A percentile compares a stretch with the other conserved stretches of the same genome.
Conservation (phyloP, 2,113 vertebrate species). For the Vulpes ferrilata region DNA sequence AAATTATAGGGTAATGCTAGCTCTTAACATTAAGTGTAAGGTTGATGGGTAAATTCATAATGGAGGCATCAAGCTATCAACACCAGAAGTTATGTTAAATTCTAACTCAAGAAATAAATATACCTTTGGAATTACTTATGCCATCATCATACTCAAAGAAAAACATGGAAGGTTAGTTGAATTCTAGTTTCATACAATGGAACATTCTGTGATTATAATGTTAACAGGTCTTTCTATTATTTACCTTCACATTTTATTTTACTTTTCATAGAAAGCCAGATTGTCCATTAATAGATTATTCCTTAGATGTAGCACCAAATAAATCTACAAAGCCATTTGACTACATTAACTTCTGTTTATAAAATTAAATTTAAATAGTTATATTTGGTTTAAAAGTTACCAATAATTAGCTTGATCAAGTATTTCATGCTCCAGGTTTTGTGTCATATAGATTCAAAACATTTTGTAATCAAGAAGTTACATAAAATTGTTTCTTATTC, state of each 20-base stretch:
- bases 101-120: not conserved
- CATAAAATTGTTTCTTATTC: not conserved
- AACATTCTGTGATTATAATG: not conserved
- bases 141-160: not conserved
- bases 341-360: not conserved
- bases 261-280: not conserved
- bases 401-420: not conserved
- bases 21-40: not conserved
- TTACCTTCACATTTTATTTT: conserved; percentile 22
- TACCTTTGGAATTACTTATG: not conserved
- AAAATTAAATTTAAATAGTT: not conserved
- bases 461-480: not conserved
- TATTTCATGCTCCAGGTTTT: not conserved
- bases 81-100: not conserved
- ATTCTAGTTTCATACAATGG: not conserved
- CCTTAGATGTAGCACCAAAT: not conserved
- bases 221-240: not conserved
- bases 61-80: not conserved
- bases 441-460: not conserved
- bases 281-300: not conserved
- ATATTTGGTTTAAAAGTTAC: not conserved
- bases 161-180: not conserved
- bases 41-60: not conserved
- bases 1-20: not conserved
- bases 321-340: not conserved